Evolutionary conservation across 2,888 invertebrate species (phyloP).

Genomic region (Nephrotoma guestfalica): DNA sequence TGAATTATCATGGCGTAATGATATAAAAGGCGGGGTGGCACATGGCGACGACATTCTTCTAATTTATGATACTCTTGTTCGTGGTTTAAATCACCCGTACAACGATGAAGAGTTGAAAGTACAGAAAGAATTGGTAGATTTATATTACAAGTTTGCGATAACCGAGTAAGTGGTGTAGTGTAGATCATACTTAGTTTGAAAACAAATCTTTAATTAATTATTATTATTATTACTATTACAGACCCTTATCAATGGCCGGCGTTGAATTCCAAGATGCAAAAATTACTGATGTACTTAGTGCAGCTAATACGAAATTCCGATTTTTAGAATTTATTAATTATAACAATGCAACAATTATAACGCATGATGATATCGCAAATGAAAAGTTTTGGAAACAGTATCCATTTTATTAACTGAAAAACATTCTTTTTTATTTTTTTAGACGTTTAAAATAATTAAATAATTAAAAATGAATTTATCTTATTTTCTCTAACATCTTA

Average conservation of each 20-base stretch:
- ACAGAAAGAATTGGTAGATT: neutral
- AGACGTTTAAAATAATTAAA: too few species aligned
- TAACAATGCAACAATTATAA: neutral
- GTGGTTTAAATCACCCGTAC: neutral
- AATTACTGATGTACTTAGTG: neutral
- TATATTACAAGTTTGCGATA: neutral
- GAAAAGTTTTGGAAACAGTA: neutral
- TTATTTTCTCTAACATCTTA: too few species aligned
- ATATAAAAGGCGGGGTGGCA: slow-evolving; percentile 39
- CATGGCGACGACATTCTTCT: slow-evolving; percentile 46
- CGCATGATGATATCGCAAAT: neutral
- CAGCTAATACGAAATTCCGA: neutral
- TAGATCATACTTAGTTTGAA: neutral
- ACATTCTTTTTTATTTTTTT: neutral
- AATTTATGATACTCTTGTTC: slow-evolving; percentile 18
- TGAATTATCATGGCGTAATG: slow-evolving; percentile 35
- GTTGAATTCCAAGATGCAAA: neutral
- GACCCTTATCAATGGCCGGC: neutral
- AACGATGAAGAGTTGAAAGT: neutral
- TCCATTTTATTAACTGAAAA: neutral
- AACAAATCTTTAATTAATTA: neutral
- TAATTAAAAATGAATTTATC: too few species aligned
- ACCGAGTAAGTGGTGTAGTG: neutral
- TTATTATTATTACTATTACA: neutral
- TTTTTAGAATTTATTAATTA: neutral